Evolutionary conservation across 2,113 vertebrate species (phyloP).

Genomic region (Ptychochromis oligacanthus): DNA sequence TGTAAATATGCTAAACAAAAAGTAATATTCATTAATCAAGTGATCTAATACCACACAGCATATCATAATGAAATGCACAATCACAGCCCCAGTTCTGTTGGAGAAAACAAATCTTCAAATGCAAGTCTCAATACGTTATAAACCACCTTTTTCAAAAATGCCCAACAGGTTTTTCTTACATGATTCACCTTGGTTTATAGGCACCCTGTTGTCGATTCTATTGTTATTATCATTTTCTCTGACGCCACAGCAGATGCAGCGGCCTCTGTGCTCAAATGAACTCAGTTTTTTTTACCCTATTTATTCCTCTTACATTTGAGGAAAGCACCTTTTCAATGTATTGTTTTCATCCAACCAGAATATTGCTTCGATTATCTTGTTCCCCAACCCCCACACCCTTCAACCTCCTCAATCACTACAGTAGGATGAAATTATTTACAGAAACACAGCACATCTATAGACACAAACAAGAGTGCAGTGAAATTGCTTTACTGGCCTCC

Average conservation of each 20-base stretch:
- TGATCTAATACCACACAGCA: background rate
- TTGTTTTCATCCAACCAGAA: slow-evolving; percentile 11
- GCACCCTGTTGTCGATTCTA: slow-evolving; percentile 27
- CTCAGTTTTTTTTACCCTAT: slow-evolving; percentile 1
- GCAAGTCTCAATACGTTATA: background rate
- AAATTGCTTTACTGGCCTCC: slow-evolving; percentile 72
- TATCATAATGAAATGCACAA: background rate
- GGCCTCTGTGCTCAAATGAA: slow-evolving; percentile 24
- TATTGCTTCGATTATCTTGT: slow-evolving; percentile 12
- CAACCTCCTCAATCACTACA: slow-evolving; percentile 31
- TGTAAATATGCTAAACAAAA: background rate
- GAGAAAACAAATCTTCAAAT: background rate
- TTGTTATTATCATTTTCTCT: slow-evolving; percentile 49
- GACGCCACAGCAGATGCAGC: slow-evolving; percentile 39
- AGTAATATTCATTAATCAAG: background rate
- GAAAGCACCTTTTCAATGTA: slow-evolving; percentile 13
- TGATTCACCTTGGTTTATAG: slow-evolving; percentile 44
- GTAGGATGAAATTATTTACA: slow-evolving; percentile 52
- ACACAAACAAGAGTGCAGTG: slow-evolving; percentile 48
- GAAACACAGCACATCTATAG: slow-evolving; percentile 55
- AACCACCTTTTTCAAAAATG: background rate
- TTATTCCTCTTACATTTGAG: background rate
- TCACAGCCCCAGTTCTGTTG: background rate
- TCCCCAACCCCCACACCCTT: slow-evolving; percentile 23
- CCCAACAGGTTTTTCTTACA: slow-evolving; percentile 46